phyloP scores from a whole-genome alignment of 1,140 invertebrate genomes.

The Hormaphis cornu region DNA sequence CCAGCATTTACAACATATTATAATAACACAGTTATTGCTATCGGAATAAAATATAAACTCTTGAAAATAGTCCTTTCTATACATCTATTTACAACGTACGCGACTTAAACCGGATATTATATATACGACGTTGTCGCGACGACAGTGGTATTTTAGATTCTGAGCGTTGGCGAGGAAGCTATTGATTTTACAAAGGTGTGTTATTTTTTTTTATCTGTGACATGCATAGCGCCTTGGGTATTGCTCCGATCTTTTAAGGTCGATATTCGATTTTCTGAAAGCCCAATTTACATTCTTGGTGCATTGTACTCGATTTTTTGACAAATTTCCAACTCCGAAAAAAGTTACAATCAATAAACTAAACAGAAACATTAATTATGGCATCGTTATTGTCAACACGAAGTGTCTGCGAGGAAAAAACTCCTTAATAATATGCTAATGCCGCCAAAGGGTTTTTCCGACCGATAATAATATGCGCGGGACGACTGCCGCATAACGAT shows the following conservation, averaged over 20 bases:
- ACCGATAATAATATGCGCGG: not conserved
- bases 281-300: no score
- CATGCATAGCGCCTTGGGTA: no score
- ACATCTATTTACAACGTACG: not conserved
- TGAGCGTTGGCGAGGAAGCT: no score
- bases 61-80: not conserved
- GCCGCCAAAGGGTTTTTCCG: not conserved
- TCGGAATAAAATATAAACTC: not conserved
- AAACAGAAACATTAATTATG: no score
- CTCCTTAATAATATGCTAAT: not conserved
- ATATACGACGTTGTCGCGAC: no score
- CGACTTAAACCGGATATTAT: slow-evolving; percentile 3
- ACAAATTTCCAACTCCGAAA: no score
- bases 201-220: no score
- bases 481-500: not conserved
- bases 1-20: not conserved
- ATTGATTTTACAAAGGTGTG: no score
- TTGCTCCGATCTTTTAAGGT: no score
- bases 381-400: not conserved
- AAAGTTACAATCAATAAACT: no score
- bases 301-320: no score
- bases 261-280: no score
- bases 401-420: not conserved
- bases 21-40: not conserved
- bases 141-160: not conserved